Conservation (phyloP, 2,888 invertebrate genomes). For the Brachycybe producta region DNA sequence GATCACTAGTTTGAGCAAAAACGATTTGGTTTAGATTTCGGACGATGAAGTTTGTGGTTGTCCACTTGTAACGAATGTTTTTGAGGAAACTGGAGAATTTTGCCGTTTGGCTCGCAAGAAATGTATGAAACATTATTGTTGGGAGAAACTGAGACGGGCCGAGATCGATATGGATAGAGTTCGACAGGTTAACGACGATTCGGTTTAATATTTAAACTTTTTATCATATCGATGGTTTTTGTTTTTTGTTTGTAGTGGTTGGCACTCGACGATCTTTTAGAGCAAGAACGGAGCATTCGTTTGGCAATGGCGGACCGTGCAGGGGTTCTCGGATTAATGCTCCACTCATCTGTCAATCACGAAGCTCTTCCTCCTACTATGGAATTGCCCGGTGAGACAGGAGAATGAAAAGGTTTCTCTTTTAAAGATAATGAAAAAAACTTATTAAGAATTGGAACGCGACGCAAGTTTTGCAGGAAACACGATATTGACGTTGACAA, state of each 20-base stretch:
- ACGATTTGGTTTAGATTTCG: constrained; percentile 16
- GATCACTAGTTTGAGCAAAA: background rate
- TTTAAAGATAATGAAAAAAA: too few species aligned
- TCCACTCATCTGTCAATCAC: constrained; percentile 95
- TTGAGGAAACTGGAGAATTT: constrained; percentile 70
- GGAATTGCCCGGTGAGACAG: too few species aligned
- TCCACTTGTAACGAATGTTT: constrained; percentile 71
- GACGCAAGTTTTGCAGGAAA: too few species aligned
- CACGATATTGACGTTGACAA: too few species aligned
- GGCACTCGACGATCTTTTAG: constrained; percentile 81
- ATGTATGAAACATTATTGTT: constrained; percentile 81
- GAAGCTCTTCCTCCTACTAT: constrained; percentile 37
- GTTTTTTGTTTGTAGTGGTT: constrained; percentile 59
- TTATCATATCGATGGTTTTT: background rate
- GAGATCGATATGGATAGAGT: constrained; percentile 84
- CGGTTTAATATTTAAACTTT: background rate
- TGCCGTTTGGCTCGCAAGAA: constrained; percentile 78
- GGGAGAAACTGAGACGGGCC: constrained; percentile 88
- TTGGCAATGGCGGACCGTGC: constrained; percentile 60
- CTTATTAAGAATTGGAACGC: too few species aligned
- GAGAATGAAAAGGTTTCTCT: too few species aligned
- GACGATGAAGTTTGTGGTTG: constrained; percentile 69
- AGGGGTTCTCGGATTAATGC: constrained; percentile 80
- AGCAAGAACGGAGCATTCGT: constrained; percentile 79
- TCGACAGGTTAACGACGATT: constrained; percentile 37